Evolutionary conservation across 2,888 invertebrate genomes (phyloP), one percentile per base, ranked within the genome.

Genomic region (Cephus nigrinus): DNA sequence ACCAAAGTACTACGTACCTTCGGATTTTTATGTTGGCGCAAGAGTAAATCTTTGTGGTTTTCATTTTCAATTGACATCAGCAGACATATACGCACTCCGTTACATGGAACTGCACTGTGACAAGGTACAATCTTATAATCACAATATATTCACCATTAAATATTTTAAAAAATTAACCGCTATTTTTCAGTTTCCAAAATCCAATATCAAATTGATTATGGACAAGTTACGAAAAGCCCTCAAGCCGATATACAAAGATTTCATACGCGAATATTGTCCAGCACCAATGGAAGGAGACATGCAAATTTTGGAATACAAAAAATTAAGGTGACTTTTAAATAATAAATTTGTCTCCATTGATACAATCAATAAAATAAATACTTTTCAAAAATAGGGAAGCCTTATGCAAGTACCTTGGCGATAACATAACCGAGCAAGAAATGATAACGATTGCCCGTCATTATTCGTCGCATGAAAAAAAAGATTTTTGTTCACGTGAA

Each of bases 21-120:
- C 95, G 83, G 96, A 98, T 90, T 96, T 98, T 93, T 97, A 95
- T 92, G 94, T 98, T 33, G 98, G 98, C 2, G 96, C 96, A 33
- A 94, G 94, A 73, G 87, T 98, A 73, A 94, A 95, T 69, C 93
- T 98, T 31, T 96, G 96, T 88, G 94, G 95, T 83, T 97, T 97
- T 87, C 92, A 95, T 74, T 98, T 98, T 90, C 92, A 95, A 74
- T 93, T 98, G 40, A 93, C 94, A 1, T 95, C 95, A 2, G 97
- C 97, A 1, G 98, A 98, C 89, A 96, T 97, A 87, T 98, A 97
- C 88, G 96, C 97, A 0, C 92, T 98, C 75, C 93, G 95, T 72
- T 98, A 97, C 88, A 96, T 98, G 97, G 98, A 98, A 91, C 88
- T 95, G 11, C 93, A 97, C 91, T 92, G 94, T 78, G 92, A 94